Base-by-base conservation (phyloP, 1,140 invertebrate species). In the Hetaerina americana region DNA sequence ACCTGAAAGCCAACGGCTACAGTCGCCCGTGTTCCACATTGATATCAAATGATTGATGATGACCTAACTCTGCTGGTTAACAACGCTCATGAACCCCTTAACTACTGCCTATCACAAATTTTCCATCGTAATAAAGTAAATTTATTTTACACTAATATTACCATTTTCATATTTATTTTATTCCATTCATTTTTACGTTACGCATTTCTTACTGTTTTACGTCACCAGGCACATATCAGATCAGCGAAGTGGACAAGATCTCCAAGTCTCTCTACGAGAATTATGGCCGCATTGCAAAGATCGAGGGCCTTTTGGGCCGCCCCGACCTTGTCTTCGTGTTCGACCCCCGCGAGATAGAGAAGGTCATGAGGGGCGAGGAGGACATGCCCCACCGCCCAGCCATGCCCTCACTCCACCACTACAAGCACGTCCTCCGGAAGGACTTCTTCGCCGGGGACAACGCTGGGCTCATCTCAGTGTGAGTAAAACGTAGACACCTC, bases 291-390 rank as follows among this genome's bases (percentile, higher is more conserved):
- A 87, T 91, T 22, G 91, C 90, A 5, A 90, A 89, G 80, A 86
- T 92, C 66, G 86, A 87, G 5, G 89, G 88, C 24, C 79, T 93
- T 0, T 85, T 92, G 69, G 90, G 90, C 1, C 87, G 91, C 78
- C 90, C 90, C 0, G 90, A 92, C 80, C 83, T 93, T 77, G 84
- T 93, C 26, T 92, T 92, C 76, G 84, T 92, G 10, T 91, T 90
- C 79, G 87, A 89, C 77, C 89, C 89, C 0, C 86, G 91, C 71
- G 89, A 91, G 76, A 91, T 91, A 12, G 86, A 90, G 70, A 86
- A 85, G 72, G 87, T 93, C 69, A 91, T 92, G 76, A 83, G 89
- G 72, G 84, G 85, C 27, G 91, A 93, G 79, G 91, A 92, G 75
- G 78, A 82, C 0, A 86, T 92, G 84, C 92, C 92, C 0, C 85